Percentiles rank a stretch among this genome's conserved stretches.
Conservation (phyloP, 92 coral and sea anemone species). For the Epizoanthus illoricatus region DNA sequence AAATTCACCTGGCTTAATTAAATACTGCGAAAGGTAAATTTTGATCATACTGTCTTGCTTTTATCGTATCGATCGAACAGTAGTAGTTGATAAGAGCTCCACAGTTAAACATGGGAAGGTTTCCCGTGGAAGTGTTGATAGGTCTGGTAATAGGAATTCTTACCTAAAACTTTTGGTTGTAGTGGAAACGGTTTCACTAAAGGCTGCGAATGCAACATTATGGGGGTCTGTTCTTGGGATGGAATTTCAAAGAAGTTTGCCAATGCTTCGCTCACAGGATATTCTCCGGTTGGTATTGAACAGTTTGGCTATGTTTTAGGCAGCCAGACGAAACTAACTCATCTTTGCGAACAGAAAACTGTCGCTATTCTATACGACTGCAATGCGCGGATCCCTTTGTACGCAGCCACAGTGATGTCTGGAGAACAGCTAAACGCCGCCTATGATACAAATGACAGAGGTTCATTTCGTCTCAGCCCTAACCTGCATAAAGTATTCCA, state of each 20-base stretch:
- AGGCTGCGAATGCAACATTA: background rate
- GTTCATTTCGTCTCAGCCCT: background rate
- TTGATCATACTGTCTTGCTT: too few relatives aligned
- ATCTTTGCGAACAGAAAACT: slow-evolving; percentile 17
- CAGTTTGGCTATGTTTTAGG: background rate
- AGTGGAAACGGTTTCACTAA: background rate
- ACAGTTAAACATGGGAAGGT: too few relatives aligned
- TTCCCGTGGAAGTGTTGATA: too few relatives aligned
- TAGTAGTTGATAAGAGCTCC: too few relatives aligned
- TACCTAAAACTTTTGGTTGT: background rate
- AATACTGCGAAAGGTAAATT: too few relatives aligned
- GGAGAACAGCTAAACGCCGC: slow-evolving; percentile 16
- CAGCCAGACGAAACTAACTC: background rate
- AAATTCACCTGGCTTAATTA: too few relatives aligned
- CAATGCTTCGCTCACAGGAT: background rate
- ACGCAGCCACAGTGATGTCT: slow-evolving; percentile 27
- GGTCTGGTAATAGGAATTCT: too few relatives aligned
- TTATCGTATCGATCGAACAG: too few relatives aligned
- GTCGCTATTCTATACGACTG: slow-evolving; percentile 47
- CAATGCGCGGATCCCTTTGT: slow-evolving; percentile 38
- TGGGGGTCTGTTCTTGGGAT: slow-evolving; percentile 5
- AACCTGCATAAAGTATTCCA: background rate
- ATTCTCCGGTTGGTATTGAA: background rate
- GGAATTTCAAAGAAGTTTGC: background rate
- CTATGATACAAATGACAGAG: background rate